Evolutionary conservation across 2,888 invertebrate genomes (phyloP), one percentile per base, ranked within the genome.

Genomic region (Napeogenes sylphis): DNA sequence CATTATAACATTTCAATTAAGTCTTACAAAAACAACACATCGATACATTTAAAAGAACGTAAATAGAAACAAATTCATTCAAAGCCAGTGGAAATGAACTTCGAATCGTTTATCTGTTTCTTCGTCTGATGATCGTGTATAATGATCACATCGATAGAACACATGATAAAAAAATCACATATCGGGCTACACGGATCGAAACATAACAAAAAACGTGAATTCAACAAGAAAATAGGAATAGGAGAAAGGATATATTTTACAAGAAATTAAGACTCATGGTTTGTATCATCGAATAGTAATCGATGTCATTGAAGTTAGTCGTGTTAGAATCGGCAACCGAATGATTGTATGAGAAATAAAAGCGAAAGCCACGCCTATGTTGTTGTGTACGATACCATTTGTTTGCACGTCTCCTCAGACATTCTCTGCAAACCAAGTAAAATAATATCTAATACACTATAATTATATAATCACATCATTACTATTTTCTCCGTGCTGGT

Each of bases 321-420:
- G 75, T 84, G 89, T 90, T 90, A 90, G 80, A 77, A 80, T 83
- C 83, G 10, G 83, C 84, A 89, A 84, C 84, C 81, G 81, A 80
- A 87, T 89, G 88, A 86, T 81, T 80, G 81, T 76, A 87, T 87
- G 86, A 86, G 8, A 75, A 77, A 88, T 79, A 85, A 83, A 90
- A 89, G 88, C 89, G 79, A 89, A 90, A 90, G 90, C 90, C 89
- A 90, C 90, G 88, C 89, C 90, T 90, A 78, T 80, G 76, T 76
- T 80, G 78, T 81, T 83, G 78, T 78, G 84, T 90, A 90, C 89
- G 81, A 85, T 94, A 94, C 94, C 94, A 94, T 94, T 91, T 94
- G 93, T 93, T 94, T 94, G 94, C 94, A 94, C 92, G 93, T 93
- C 92, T 94, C 94, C 93, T 94, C 94, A 92, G 94, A 94, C 93